Evolutionary conservation across 2,113 vertebrate species (phyloP), one percentile per base, ranked within the genome.

Genomic region (Cinclus mexicanus): DNA sequence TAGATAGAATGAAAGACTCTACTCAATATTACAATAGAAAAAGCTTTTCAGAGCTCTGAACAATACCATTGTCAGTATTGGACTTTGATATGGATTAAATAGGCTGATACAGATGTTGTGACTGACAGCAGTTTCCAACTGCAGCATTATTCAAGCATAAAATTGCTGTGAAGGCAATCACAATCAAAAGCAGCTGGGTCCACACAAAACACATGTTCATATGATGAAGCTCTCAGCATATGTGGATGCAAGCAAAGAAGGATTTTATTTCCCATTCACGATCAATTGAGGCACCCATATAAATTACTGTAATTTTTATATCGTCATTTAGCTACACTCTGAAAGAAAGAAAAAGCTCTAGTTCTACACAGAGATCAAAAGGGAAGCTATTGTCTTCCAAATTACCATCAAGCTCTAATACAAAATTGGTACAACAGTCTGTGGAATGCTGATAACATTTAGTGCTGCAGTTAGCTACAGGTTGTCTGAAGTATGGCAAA

Each of bases 391-490:
- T 97, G 94, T 97, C 85, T 94, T 85, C 90, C 68, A 94, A 96
- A 97, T 96, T 90, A 77, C 82, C 90, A 91, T 91, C 2, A 10
- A 91, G 63, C 42, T 88, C 63, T 86, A 91, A 90, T 44, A 84
- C 63, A 94, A 92, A 96, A 96, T 83, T 91, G 75, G 91, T 95
- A 93, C 90, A 94, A 95, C 90, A 77, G 90, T 83, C 94, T 97
- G 95, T 63, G 71, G 68, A 96, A 90, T 41, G 85, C 95, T 94
- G 95, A 96, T 97, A 97, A 97, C 90, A 88, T 90, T 97, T 92
- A 96, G 55, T 70, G 75, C 67, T 83, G 78, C 79, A 91, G 82
- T 80, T 91, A 93, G 84, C 67, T 90, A 74, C 59, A 65, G 78
- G 88, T 85, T 89, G 84, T 82, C 50, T 90, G 72, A 94, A 93